Evolutionary conservation across 1,140 invertebrate genomes (phyloP).

Genomic region (Brachionus koreanus): DNA sequence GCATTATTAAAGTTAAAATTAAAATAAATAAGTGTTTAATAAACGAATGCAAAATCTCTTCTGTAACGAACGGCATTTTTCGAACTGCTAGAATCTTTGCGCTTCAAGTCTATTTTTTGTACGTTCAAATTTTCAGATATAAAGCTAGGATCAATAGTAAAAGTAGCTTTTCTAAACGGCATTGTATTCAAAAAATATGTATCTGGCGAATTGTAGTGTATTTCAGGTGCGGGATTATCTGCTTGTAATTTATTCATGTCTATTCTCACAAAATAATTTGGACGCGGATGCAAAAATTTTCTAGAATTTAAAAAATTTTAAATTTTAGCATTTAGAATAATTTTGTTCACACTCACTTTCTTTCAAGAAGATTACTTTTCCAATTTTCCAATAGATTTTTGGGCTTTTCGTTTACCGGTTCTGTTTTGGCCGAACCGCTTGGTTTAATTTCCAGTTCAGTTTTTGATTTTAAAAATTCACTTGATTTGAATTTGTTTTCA

Average conservation of each 20-base stretch:
- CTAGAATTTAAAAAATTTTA: not conserved
- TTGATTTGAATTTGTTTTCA: not conserved
- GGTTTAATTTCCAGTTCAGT: not conserved
- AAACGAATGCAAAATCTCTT: conserved; percentile 41
- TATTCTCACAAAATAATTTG: conserved; percentile 37
- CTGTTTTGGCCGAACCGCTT: not conserved
- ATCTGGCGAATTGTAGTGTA: conserved; percentile 42
- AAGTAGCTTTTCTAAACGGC: not conserved
- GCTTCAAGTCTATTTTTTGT: conserved; percentile 14
- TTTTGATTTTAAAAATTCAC: not conserved
- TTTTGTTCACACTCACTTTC: conserved; percentile 5
- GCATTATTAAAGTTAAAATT: not conserved
- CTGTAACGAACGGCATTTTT: not conserved
- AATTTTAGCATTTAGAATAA: not conserved
- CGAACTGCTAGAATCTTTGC: not conserved
- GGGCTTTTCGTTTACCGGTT: not conserved
- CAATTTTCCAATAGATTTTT: not conserved
- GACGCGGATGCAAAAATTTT: conserved; percentile 14
- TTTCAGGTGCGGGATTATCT: not conserved
- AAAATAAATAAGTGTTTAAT: not conserved
- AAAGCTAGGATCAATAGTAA: conserved; percentile 37
- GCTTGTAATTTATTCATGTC: conserved; percentile 1
- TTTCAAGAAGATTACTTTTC: conserved; percentile 31
- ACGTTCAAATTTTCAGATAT: conserved; percentile 42
- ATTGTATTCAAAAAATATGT: conserved; percentile 42